A percentile compares a stretch with the other conserved stretches of the same genome.
Conservation (phyloP, 2,888 invertebrate genomes). For the Netelia virgata region DNA sequence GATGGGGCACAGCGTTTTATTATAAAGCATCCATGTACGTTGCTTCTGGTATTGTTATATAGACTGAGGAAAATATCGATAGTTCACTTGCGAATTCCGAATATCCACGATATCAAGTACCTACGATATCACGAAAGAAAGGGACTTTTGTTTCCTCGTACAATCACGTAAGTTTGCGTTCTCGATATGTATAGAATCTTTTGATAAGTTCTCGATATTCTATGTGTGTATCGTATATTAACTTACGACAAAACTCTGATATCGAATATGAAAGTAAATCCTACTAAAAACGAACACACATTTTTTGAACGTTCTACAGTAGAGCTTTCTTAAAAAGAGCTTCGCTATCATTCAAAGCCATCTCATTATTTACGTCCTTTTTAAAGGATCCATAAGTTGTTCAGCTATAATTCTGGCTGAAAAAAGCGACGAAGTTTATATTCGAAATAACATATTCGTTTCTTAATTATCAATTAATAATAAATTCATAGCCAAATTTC, state of each 20-base stretch:
- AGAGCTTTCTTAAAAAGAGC: too few species aligned
- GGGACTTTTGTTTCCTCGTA: background rate
- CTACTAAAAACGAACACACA: too few species aligned
- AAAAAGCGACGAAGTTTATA: background rate
- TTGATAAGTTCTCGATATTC: background rate
- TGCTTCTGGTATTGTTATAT: background rate
- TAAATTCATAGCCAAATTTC: background rate
- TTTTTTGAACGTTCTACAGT: too few species aligned
- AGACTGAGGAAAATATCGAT: conserved; percentile 16
- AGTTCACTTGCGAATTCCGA: background rate
- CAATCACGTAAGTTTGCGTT: background rate
- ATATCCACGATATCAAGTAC: background rate
- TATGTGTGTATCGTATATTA: background rate
- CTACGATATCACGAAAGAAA: conserved; percentile 11
- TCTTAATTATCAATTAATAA: background rate
- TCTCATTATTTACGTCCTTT: too few species aligned
- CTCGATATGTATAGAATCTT: background rate
- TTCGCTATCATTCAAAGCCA: too few species aligned
- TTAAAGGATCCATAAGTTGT: too few species aligned
- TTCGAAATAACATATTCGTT: background rate
- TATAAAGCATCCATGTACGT: background rate
- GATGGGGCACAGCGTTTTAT: conserved; percentile 25
- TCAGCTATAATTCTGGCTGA: background rate
- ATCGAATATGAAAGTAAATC: too few species aligned
- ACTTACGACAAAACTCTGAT: background rate